These are phyloP conservation scores for Pristis pectinata DNA, from an alignment of 2,797 vertebrate genomes.

Conservation along the genomic window DNA sequence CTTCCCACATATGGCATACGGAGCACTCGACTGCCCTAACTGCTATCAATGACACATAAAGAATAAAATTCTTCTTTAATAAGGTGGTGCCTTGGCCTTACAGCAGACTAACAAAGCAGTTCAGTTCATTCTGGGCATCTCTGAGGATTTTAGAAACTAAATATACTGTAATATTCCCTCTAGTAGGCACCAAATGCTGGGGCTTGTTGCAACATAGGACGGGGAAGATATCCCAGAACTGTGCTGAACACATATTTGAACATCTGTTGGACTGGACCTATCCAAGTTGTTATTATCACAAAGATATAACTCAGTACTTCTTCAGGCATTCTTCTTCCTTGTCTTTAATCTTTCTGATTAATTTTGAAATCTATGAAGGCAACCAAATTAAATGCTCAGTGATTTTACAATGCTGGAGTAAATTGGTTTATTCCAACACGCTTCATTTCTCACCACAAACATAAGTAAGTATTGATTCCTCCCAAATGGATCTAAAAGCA, in stretches of 20 bases:
- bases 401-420: background rate
- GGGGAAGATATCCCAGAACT: background rate
- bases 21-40: too few relatives aligned
- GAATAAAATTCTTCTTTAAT: too few relatives aligned
- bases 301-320: background rate
- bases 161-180: too few relatives aligned
- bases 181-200: too few relatives aligned
- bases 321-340: background rate
- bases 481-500: background rate
- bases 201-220: too few relatives aligned
- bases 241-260: background rate
- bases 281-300: background rate
- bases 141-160: too few relatives aligned
- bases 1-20: too few relatives aligned
- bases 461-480: background rate
- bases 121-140: too few relatives aligned
- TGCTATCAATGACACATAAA: too few relatives aligned
- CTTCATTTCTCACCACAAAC: background rate
- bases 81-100: too few relatives aligned
- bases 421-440: background rate
- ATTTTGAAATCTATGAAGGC: background rate
- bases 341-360: background rate
- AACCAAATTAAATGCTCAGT: background rate
- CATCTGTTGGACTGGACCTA: too few relatives aligned
- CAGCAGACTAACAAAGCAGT: too few relatives aligned